Conservation (phyloP, 53 echinoderm and acorn worm species). For the Stichopus horrens region DNA sequence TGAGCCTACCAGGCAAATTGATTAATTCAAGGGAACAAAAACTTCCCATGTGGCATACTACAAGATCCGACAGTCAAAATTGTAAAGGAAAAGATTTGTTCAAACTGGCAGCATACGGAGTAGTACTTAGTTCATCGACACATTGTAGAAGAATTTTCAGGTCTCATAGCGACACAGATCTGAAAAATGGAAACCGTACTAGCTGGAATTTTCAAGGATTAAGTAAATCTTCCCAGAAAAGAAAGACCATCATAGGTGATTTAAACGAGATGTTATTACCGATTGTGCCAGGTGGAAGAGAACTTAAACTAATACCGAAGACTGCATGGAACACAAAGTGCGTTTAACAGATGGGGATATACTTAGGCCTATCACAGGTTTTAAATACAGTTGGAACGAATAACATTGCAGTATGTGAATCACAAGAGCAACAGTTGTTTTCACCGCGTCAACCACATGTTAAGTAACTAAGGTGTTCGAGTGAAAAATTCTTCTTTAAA, state of each 20-base stretch:
- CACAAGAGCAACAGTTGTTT: no score
- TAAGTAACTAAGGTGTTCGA: no score
- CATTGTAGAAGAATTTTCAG: background rate
- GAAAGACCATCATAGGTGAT: background rate
- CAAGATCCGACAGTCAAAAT: background rate
- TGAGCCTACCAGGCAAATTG: no score
- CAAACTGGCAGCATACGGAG: constrained; percentile 28
- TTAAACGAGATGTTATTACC: background rate
- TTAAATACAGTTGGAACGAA: no score
- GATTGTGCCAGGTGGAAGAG: constrained; percentile 9
- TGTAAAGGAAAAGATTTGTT: background rate
- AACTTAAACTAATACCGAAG: background rate
- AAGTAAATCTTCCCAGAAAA: background rate
- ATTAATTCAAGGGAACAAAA: no score
- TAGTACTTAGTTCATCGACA: constrained; percentile 8
- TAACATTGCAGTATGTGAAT: no score
- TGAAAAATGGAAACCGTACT: background rate
- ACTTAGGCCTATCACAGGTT: no score
- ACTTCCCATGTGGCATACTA: background rate
- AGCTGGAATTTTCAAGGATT: background rate
- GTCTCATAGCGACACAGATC: background rate
- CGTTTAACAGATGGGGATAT: no score
- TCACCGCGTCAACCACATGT: no score
- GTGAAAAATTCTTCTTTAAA: no score
- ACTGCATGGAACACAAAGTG: background rate